Conservation (phyloP, 2,888 invertebrate genomes). For the Drosophila emarginata region DNA sequence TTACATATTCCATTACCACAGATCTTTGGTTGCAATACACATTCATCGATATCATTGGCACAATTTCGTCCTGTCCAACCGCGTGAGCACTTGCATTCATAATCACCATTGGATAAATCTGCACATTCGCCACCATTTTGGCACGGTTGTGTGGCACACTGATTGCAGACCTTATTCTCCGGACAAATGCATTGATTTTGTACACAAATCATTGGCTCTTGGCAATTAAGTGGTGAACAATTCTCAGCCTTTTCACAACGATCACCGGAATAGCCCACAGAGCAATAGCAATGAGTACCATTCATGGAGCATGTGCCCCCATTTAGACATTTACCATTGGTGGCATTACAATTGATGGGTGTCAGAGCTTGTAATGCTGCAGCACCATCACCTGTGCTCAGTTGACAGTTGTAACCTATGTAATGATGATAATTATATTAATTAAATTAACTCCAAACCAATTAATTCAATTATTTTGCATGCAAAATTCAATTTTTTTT, state of each 20-base stretch:
- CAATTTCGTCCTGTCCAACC: constrained; percentile 85
- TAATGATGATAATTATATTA: constrained; percentile 12
- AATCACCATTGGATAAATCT: constrained; percentile 84
- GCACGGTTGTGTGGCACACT: constrained; percentile 86
- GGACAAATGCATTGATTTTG: constrained; percentile 82
- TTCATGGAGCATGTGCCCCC: constrained; percentile 82
- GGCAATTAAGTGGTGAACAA: constrained; percentile 78
- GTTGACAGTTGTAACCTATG: constrained; percentile 81
- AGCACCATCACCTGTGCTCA: constrained; percentile 61
- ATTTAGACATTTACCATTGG: constrained; percentile 80
- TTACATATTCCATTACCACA: constrained; percentile 93
- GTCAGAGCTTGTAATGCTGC: constrained; percentile 47
- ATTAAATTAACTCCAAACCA: neutral
- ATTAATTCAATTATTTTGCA: neutral
- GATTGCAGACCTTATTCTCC: constrained; percentile 82
- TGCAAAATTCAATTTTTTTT: constrained; percentile 13
- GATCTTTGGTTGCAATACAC: constrained; percentile 83
- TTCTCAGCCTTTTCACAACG: constrained; percentile 80
- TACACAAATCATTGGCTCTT: constrained; percentile 81
- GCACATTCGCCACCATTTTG: constrained; percentile 86
- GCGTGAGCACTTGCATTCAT: constrained; percentile 85
- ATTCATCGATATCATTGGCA: constrained; percentile 89
- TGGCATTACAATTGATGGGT: constrained; percentile 72
- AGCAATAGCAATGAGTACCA: constrained; percentile 81
- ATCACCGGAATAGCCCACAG: constrained; percentile 79